Conservation (phyloP, 2,888 invertebrate genomes). For the Aricia artaxerxes region DNA sequence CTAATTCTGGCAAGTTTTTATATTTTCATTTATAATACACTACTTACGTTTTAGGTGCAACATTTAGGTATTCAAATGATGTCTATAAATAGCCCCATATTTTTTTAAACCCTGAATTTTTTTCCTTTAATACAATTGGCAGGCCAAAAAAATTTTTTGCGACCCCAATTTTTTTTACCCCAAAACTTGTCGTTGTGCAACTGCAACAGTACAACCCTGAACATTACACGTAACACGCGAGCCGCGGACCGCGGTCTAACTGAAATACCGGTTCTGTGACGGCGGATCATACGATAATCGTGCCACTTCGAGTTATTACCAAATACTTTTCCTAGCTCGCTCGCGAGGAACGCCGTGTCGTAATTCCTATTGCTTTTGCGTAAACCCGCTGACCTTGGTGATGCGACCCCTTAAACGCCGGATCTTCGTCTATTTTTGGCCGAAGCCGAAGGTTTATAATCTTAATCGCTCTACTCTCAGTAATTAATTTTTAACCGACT, state of each 20-base stretch:
- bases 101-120: too few species aligned
- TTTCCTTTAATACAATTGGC: too few species aligned
- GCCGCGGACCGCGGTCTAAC: constrained; percentile 35
- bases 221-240: constrained; percentile 21
- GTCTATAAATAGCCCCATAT: too few species aligned
- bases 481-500: too few species aligned
- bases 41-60: too few species aligned
- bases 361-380: constrained; percentile 15
- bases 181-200: constrained; percentile 7
- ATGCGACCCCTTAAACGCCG: background rate
- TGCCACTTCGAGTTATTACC: constrained; percentile 53
- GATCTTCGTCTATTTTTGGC: background rate
- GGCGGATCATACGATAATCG: constrained; percentile 60
- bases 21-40: too few species aligned
- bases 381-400: constrained; percentile 16
- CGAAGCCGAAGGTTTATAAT: too few species aligned
- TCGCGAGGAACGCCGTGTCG: constrained; percentile 33
- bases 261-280: constrained; percentile 44
- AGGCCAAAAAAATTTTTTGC: too few species aligned
- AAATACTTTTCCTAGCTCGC: constrained; percentile 35
- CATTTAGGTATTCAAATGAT: too few species aligned
- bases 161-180: too few species aligned
- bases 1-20: background rate
- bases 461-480: too few species aligned
- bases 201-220: constrained; percentile 18